Conservation (phyloP, 2,797 vertebrate genomes). For the Bucorvus abyssinicus region DNA sequence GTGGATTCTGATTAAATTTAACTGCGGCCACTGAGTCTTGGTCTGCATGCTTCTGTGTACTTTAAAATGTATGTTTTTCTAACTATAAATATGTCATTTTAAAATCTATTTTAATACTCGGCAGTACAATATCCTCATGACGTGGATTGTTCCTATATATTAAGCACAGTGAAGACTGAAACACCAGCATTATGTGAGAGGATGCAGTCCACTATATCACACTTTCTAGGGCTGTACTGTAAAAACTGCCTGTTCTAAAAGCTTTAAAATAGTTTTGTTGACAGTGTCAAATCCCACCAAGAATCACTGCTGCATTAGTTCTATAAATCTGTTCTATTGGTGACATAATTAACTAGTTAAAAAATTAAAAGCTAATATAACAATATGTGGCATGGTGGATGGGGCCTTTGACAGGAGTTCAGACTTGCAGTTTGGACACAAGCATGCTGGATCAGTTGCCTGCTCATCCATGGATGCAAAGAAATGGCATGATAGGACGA, state of each 20-base stretch:
- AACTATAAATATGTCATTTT: background rate
- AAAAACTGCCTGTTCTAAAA: background rate
- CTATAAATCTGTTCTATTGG: background rate
- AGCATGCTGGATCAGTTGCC: background rate
- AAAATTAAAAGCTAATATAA: background rate
- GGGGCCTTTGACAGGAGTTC: background rate
- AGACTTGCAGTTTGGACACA: background rate
- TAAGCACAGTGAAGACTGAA: background rate
- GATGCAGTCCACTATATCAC: background rate
- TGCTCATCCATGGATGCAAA: background rate
- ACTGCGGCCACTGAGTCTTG: background rate
- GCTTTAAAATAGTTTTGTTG: background rate
- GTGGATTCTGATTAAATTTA: conserved; percentile 55
- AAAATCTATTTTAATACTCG: background rate
- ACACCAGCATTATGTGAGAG: background rate
- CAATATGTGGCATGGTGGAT: background rate
- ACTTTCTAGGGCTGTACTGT: background rate
- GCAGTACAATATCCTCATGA: background rate
- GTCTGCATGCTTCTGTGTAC: background rate
- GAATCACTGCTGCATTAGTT: background rate
- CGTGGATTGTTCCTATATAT: background rate
- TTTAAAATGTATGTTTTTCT: background rate
- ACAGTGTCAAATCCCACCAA: background rate
- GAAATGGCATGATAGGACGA: background rate
- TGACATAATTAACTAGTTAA: background rate